Evolutionary conservation across 2,797 vertebrate genomes (phyloP), one percentile per base, ranked within the genome.

Genomic region (Trachurus trachurus): DNA sequence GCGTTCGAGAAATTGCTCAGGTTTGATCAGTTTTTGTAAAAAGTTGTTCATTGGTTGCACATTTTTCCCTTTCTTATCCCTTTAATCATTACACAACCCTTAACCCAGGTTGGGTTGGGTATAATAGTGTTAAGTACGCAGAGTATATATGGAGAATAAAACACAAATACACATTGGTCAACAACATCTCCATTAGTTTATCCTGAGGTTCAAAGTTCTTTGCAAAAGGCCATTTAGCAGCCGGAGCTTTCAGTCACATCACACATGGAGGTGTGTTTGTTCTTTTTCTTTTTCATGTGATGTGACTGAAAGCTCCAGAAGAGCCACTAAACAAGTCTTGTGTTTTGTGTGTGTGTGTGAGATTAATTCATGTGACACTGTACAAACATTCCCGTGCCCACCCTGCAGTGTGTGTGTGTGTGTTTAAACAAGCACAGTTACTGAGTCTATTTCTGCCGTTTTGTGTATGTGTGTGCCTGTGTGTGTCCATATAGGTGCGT

Each of bases 351-450:
- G 31, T 34, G 31, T 34, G 47, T 31, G 10, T 11, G 17, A 49
- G 63, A 66, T 77, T 71, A 3, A 57, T 78, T 54, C 70, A 62
- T 26, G 58, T 2, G 45, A 64, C 66, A 22, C 29, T 39, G 47
- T 16, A 40, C 65, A 66, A 64, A 42, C 69, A 65, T 54, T 19
- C 60, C 22, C 2, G 40, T n/a, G 26, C 52, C 22, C 31, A 17
- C 7, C 15, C 57, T 49, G 74, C 71, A 12, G 58, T 58, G 70
- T 70, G 31, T 34, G 31, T 34, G 31, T 34, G 31, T 34, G 31
- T 34, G 31, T 34, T 50, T 64, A 60, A 77, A 70, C 59, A 57
- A 61, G 39, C 1, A 4, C 16, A 74, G 64, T 76, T 71, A 80
- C 3, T 1, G 59, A 68, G 74, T 66, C 16, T 2, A 22, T 49